phyloP scores from a whole-genome alignment of 2,888 invertebrate species.

The Lithophane socia region DNA sequence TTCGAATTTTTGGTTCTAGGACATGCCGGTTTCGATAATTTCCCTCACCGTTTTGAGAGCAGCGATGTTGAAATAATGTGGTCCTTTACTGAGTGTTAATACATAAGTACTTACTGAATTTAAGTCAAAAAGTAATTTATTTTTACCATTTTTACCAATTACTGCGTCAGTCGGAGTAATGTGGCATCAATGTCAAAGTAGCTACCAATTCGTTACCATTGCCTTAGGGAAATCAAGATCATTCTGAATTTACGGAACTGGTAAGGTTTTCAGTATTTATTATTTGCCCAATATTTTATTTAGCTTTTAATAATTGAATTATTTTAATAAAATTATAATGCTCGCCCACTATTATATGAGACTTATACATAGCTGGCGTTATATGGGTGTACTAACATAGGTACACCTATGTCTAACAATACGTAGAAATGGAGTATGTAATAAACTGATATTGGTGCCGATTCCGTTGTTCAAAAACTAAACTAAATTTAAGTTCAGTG shows the following conservation, averaged over 20 bases:
- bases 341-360: background rate
- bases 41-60: too few species aligned
- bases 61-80: too few species aligned
- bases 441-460: background rate
- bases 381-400: background rate
- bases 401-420: background rate
- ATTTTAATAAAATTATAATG: background rate
- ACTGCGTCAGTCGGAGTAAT: background rate
- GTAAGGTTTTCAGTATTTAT: constrained; percentile 35
- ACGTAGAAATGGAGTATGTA: background rate
- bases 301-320: constrained; percentile 1
- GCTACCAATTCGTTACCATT: constrained; percentile 33
- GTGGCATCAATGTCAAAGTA: constrained; percentile 50
- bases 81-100: background rate
- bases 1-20: too few species aligned
- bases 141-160: constrained; percentile 28
- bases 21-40: too few species aligned
- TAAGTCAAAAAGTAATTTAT: background rate
- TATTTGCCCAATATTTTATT: constrained; percentile 19
- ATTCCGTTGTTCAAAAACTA: too few species aligned
- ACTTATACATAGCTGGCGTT: background rate
- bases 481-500: too few species aligned
- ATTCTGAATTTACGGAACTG: constrained; percentile 36
- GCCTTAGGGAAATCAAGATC: constrained; percentile 63
- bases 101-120: background rate